A percentile compares a stretch with the other conserved stretches of the same genome.
phyloP scores from a whole-genome alignment of 2,797 vertebrate species.

The Dromococcyx pavoninus region DNA sequence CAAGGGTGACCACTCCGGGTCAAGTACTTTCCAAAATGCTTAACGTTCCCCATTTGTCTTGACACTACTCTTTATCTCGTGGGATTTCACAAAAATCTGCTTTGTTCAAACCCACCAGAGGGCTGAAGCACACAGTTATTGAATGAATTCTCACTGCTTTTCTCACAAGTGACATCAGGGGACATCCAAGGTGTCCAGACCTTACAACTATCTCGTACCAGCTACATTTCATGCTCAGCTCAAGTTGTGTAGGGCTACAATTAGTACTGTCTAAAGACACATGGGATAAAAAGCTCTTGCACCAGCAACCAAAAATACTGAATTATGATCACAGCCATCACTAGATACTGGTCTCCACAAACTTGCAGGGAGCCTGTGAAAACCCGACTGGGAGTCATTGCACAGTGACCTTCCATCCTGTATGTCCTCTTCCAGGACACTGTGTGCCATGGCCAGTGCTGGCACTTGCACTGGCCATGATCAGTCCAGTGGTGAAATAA shows the following conservation, averaged over 20 bases:
- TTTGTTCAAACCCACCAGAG: background rate
- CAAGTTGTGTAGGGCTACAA: background rate
- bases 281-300: background rate
- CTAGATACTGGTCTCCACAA: background rate
- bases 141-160: background rate
- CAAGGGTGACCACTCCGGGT: background rate
- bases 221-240: background rate
- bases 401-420: background rate
- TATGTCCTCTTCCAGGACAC: background rate
- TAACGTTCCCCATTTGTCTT: background rate
- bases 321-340: background rate
- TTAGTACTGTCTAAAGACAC: background rate
- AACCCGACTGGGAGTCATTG: background rate
- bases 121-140: background rate
- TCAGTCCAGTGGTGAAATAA: background rate
- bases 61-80: background rate
- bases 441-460: background rate
- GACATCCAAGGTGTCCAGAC: background rate
- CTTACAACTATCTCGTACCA: background rate
- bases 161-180: background rate
- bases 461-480: fast-evolving
- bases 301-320: background rate
- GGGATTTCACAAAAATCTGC: background rate
- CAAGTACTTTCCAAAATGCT: background rate
- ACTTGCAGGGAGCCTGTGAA: background rate